A percentile compares a stretch with the other conserved stretches of the same genome.
Evolutionary conservation across 2,888 invertebrate genomes (phyloP).

Genomic region (Heliconius ethilla): DNA sequence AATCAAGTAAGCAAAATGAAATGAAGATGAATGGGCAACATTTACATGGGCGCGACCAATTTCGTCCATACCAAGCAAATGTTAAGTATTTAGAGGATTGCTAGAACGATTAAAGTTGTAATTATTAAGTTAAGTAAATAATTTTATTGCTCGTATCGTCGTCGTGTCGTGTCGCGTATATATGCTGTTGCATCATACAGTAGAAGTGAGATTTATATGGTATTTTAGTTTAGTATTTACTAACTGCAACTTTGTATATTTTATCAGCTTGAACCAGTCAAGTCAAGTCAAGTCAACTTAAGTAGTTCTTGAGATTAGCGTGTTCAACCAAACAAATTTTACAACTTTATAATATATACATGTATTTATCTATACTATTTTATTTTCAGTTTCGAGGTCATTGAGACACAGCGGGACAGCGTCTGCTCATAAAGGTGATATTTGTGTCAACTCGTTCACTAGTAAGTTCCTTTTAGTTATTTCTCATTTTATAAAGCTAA

Average conservation of each 20-base stretch:
- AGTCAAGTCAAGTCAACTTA: too few relatives aligned
- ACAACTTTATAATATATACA: background rate
- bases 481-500: too few relatives aligned
- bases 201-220: background rate
- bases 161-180: conserved; percentile 4
- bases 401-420: too few relatives aligned
- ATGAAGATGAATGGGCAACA: conserved; percentile 27
- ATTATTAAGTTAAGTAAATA: conserved; percentile 23
- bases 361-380: too few relatives aligned
- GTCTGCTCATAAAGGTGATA: too few relatives aligned
- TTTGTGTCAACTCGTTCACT: too few relatives aligned
- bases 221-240: background rate
- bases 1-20: background rate
- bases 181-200: background rate
- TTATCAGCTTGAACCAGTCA: background rate
- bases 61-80: conserved; percentile 29
- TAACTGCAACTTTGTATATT: background rate
- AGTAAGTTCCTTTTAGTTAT: too few relatives aligned
- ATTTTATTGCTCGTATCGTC: conserved; percentile 12
- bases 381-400: too few relatives aligned
- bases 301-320: background rate
- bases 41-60: conserved; percentile 30
- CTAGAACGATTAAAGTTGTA: conserved; percentile 27
- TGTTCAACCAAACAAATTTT: background rate
- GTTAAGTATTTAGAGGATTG: conserved; percentile 30